Base-by-base conservation (phyloP, 2,113 vertebrate genomes). In the Hystrix cristata region DNA sequence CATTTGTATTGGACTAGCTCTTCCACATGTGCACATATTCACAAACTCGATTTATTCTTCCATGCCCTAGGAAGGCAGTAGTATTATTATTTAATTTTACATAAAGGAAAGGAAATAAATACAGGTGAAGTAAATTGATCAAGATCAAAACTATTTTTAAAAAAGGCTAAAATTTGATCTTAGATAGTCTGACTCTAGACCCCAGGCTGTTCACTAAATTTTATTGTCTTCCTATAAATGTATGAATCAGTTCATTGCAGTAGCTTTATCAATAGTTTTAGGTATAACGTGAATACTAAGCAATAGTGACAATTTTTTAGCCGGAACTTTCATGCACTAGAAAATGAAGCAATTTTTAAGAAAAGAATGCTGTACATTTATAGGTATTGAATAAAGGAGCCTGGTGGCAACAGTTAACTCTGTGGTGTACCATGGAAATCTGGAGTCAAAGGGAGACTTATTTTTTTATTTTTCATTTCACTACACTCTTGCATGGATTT, bases 91-190 rank as follows among this genome's bases (percentile, higher is more conserved):
- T 18, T 2, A 11, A 64, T 84, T 71, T 65, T 91, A 69, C 9
- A 51, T 29, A 31, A 95, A 23, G 31, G 72, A 93, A 74, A 10
- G 46, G 88, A 85, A 94, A 67, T n/a, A 95, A 94, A 67, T 89
- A 69, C 14, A 88, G 48, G 43, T 65, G 51, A 57, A 74, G 29
- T 60, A n/a, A 76, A 19, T 94, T 94, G 13, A 76, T 29, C 2
- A 34, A 88, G 23, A 92, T 80, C 12, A 83, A 89, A 93, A 59
- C 48, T 67, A 25, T 57, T 31, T 12, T 62, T 16, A n/a, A 38
- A 78, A 84, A 67, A 71, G 62, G 2, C n/a, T 87, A 34, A 38
- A 7, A 60, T 96, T 90, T 97, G 31, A 92, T 87, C 51, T 14
- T 71, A 67, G 12, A 59, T 64, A n/a, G 46, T 60, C 59, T 81